A percentile compares a stretch with the other conserved stretches of the same genome.
Evolutionary conservation across 1,140 invertebrate species (phyloP).

Genomic region (Cyclina sinensis): DNA sequence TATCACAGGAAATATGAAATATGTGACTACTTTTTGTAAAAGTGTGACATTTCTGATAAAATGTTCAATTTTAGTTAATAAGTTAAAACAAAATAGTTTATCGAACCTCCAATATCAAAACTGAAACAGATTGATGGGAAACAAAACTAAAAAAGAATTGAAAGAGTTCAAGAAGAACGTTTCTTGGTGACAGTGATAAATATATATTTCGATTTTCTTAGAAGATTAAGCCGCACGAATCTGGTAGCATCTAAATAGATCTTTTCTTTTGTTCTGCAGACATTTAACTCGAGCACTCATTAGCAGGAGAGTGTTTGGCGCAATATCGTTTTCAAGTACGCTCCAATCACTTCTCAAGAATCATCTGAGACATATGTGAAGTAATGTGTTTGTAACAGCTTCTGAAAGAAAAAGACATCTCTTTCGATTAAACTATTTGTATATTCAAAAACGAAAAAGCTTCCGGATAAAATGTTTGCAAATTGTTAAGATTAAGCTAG

Average conservation of each 20-base stretch:
- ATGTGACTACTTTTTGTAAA: too few species aligned
- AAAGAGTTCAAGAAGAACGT: too few species aligned
- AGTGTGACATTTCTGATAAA: too few species aligned
- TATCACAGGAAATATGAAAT: too few species aligned
- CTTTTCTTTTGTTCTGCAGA: neutral
- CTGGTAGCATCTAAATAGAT: neutral
- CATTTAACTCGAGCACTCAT: slow-evolving; percentile 36
- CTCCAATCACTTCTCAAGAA: neutral
- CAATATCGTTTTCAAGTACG: slow-evolving; percentile 7
- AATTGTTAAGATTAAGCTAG: too few species aligned
- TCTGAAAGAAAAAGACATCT: neutral
- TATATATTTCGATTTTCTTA: too few species aligned
- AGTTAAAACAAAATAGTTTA: too few species aligned
- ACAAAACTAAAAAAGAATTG: too few species aligned
- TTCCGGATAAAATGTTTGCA: neutral
- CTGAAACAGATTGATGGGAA: too few species aligned
- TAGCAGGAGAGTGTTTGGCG: neutral
- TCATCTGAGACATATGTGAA: neutral
- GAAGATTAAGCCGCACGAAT: neutral
- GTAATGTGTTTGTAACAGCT: neutral
- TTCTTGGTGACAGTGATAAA: too few species aligned
- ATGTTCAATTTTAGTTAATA: too few species aligned
- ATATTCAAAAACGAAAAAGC: neutral
- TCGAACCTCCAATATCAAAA: too few species aligned
- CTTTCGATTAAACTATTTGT: neutral